Evolutionary conservation across 2,113 vertebrate species (phyloP).

Genomic region (Stigmatopora argus): DNA sequence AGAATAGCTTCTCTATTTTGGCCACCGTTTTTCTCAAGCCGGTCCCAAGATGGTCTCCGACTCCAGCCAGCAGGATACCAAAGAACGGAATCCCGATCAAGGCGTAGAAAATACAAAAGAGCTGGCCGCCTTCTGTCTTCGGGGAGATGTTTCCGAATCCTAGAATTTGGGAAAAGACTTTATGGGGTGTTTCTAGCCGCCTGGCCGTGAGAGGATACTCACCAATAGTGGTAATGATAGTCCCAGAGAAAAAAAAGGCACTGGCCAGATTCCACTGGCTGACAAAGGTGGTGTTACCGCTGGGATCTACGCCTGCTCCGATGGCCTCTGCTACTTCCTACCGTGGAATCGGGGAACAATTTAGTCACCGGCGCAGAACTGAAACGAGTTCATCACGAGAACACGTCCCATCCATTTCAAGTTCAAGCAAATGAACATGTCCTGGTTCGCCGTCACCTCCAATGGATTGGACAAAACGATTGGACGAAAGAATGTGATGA

Average conservation of each 20-base stretch:
- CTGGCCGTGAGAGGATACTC: constrained; percentile 9
- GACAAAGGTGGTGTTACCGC: constrained; percentile 62
- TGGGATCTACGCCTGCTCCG: constrained; percentile 72
- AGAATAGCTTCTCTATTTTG: constrained; percentile 81
- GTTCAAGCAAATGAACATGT: constrained; percentile 13
- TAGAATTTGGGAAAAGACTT: constrained; percentile 26
- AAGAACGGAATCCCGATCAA: constrained; percentile 86
- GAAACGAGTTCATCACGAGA: too few species aligned
- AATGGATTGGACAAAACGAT: too few species aligned
- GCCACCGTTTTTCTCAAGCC: constrained; percentile 76
- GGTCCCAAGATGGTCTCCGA: constrained; percentile 84
- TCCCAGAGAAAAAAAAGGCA: constrained; percentile 89
- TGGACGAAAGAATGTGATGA: too few species aligned
- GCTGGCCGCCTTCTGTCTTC: constrained; percentile 76
- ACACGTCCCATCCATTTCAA: too few species aligned
- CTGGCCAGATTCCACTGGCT: constrained; percentile 82
- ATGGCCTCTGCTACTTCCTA: constrained; percentile 76
- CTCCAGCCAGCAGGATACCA: constrained; percentile 81
- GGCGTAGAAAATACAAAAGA: constrained; percentile 87
- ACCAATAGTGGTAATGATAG: constrained; percentile 84
- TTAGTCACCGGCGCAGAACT: neutral
- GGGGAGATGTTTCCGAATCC: constrained; percentile 86
- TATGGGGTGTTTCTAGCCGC: neutral
- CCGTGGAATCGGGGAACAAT: neutral
- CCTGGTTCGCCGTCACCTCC: too few species aligned